Base-by-base conservation (phyloP, 2,113 vertebrate species). In the Seriola aureovittata region DNA sequence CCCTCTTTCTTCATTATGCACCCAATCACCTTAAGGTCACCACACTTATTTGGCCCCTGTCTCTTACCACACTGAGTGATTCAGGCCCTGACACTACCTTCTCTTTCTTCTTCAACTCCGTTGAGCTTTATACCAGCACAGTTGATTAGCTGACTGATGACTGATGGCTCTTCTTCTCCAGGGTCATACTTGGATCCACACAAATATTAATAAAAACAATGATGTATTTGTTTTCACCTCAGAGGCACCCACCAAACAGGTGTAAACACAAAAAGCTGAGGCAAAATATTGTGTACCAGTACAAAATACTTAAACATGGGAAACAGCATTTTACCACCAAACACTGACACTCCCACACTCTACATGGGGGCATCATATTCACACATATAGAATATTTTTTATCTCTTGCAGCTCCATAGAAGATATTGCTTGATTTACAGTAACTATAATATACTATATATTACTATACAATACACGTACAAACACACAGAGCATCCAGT, bases 11-110 rank as follows among this genome's bases (percentile, higher is more conserved):
- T 59, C 19, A 23, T 54, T 57, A 57, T 57, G 54, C 54, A 68
- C 11, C 55, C 46, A 48, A 10, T 76, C 29, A 65, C 58, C 80
- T 62, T 13, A 19, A 71, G 54, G 60, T 83, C 71, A 19, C 17
- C 21, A 32, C 76, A 50, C 55, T 52, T 36, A 36, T 25, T 52
- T 50, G 46, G 40, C 52, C 55, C 11, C 25, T 1, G 1, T 57
- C 38, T 77, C 54, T 81, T 6, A 25, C 4, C 25, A 54, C 46
- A 36, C 8, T n/a, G 21, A 57, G 52, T 23, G 54, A 57, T 25
- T 57, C n/a, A 57, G 54, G n/a, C 54, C 54, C 3, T 57, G 10
- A 57, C 54, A 25, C 10, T n/a, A 57, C 54, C 54, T 52, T 52
- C 19, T n/a, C 50, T 52, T 52, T 52, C 19, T 19, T 57, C n/a